Evolutionary conservation across 2,113 vertebrate genomes (phyloP).

Genomic region (Campylomormyrus tamandua): DNA sequence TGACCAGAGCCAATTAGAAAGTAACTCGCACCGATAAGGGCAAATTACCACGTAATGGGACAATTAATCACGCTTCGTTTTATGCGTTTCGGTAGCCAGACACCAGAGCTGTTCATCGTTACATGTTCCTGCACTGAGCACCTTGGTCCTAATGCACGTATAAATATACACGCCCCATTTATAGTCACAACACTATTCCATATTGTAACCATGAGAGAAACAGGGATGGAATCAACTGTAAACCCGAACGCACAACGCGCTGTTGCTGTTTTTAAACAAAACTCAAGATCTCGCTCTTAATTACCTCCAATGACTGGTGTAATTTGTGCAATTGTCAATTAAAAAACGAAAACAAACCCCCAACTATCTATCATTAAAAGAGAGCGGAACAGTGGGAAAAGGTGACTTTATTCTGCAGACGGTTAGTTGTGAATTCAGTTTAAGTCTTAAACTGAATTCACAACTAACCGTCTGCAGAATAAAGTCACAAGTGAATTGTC

Average conservation of each 20-base stretch:
- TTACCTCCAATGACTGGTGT: neutral
- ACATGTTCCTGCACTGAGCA: neutral
- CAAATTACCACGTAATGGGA: constrained; percentile 29
- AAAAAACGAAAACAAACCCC: neutral
- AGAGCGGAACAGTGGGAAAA: neutral
- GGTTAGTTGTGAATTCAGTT: neutral
- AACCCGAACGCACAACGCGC: neutral
- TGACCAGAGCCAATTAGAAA: constrained; percentile 32
- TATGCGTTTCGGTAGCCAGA: constrained; percentile 28
- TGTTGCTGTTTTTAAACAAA: neutral
- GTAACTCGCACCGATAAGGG: constrained; percentile 21
- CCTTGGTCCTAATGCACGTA: neutral
- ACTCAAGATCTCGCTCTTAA: neutral
- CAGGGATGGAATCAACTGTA: neutral
- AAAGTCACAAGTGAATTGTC: neutral
- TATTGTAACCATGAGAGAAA: neutral
- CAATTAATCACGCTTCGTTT: constrained; percentile 24
- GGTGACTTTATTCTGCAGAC: neutral
- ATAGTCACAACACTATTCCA: neutral
- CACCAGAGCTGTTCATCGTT: constrained; percentile 12
- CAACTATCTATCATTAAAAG: neutral
- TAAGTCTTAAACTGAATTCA: too few species aligned
- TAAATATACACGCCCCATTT: constrained; percentile 25
- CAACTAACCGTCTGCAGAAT: too few species aligned
- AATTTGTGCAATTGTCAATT: constrained; percentile 4